phyloP scores from a whole-genome alignment of 1,140 invertebrate genomes.

The Drosophila nebulosa region DNA sequence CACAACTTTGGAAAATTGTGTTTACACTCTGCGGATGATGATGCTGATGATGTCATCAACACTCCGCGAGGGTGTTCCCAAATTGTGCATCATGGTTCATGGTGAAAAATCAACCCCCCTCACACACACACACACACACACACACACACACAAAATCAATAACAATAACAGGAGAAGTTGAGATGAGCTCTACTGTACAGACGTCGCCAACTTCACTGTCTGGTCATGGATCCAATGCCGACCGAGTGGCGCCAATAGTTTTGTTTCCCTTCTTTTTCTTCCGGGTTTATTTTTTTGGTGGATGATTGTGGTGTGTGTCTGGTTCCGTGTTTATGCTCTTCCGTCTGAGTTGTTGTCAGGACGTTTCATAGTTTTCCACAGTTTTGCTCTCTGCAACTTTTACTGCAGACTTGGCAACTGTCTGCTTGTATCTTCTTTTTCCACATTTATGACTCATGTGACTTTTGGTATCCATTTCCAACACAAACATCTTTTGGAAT shows the following conservation, averaged over 20 bases:
- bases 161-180: slow-evolving; percentile 38
- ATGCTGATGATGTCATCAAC: slow-evolving; percentile 35
- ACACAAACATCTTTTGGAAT: not conserved
- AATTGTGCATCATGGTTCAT: slow-evolving; percentile 46
- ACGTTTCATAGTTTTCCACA: slow-evolving; percentile 21
- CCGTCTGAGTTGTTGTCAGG: slow-evolving; percentile 13
- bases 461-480: not conserved
- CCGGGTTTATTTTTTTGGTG: slow-evolving; percentile 15
- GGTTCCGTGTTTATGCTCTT: slow-evolving; percentile 11
- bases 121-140: not conserved
- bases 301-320: not conserved
- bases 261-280: slow-evolving; percentile 24
- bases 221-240: slow-evolving; percentile 20
- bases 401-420: slow-evolving; percentile 12
- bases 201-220: slow-evolving; percentile 18
- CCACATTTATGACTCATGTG: slow-evolving; percentile 8
- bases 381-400: slow-evolving; percentile 18
- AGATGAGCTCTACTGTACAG: slow-evolving; percentile 18
- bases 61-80: slow-evolving; percentile 20
- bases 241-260: slow-evolving; percentile 37
- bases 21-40: slow-evolving; percentile 28
- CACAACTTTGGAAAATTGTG: slow-evolving; percentile 22
- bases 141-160: slow-evolving; percentile 29
- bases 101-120: slow-evolving; percentile 10
- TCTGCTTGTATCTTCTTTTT: not conserved